Evolutionary conservation across 2,888 invertebrate genomes (phyloP).

Genomic region (Ophion slaviceki): DNA sequence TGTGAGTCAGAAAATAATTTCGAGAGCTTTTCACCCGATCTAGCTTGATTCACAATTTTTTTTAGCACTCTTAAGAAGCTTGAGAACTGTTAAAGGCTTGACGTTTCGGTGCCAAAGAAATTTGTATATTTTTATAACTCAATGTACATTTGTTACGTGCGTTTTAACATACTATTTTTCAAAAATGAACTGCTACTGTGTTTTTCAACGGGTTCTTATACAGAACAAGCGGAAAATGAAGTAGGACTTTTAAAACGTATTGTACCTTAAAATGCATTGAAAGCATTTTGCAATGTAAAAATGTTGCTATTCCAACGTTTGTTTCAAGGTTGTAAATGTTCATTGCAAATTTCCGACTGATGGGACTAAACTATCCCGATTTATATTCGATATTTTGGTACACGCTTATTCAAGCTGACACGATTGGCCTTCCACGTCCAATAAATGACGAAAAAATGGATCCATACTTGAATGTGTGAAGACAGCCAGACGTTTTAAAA

Average conservation of each 20-base stretch:
- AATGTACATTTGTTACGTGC: background rate
- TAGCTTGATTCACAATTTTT: background rate
- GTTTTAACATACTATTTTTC: background rate
- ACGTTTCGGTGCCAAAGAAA: background rate
- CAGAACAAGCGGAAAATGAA: background rate
- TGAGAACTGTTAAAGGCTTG: background rate
- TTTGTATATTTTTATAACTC: background rate
- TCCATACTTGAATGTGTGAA: no score
- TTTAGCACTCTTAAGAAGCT: background rate
- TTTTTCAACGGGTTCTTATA: background rate
- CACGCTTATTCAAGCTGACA: no score
- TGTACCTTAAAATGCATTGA: background rate
- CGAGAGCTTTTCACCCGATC: background rate
- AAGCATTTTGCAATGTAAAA: no score
- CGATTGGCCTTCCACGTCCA: no score
- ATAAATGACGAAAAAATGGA: no score
- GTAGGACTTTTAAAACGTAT: background rate
- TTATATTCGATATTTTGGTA: no score
- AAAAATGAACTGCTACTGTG: background rate
- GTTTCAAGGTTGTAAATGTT: no score
- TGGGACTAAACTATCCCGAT: no score
- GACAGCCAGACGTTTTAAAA: no score
- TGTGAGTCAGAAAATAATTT: conserved; percentile 10
- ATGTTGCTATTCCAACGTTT: no score
- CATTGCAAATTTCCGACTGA: no score